A percentile compares a stretch with the other conserved stretches of the same genome.
These are phyloP conservation scores for Hapalemur alaotrensis DNA, from an alignment of 2,797 vertebrate genomes.

Conservation along the genomic window DNA sequence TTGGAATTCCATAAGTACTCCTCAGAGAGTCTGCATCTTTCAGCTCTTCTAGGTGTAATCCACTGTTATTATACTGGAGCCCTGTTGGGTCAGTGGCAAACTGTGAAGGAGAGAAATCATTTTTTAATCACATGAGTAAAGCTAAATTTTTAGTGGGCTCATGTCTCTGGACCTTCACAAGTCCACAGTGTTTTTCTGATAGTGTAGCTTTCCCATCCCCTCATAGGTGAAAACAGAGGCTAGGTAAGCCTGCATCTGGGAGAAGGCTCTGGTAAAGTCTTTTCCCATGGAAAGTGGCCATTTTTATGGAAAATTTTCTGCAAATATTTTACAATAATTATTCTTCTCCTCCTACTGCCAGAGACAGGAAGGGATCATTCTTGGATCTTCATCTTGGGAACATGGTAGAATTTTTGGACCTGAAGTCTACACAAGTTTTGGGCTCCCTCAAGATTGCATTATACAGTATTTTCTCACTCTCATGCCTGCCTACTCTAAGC, in stretches of 20 bases:
- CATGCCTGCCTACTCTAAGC: too few relatives aligned
- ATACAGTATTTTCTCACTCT: not conserved
- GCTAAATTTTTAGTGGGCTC: not conserved
- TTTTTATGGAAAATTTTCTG: not conserved
- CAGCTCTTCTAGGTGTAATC: not conserved
- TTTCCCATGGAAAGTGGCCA: not conserved
- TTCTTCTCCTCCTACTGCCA: not conserved
- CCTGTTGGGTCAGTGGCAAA: not conserved
- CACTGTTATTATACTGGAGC: too few relatives aligned
- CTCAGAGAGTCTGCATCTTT: not conserved
- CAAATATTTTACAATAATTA: not conserved
- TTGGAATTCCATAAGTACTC: not conserved
- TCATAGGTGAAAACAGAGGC: not conserved
- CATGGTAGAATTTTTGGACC: not conserved
- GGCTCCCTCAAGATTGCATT: not conserved
- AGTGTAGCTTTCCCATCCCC: fast-evolving
- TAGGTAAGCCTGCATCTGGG: not conserved
- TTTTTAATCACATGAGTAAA: not conserved
- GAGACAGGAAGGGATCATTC: not conserved
- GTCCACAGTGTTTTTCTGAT: not conserved
- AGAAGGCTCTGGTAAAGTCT: not conserved
- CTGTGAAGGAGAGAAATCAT: not conserved
- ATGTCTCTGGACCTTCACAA: not conserved
- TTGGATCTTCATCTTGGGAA: not conserved
- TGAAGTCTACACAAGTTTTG: not conserved